Percentiles rank a stretch among this genome's conserved stretches.
Evolutionary conservation across 1,140 invertebrate species (phyloP).

Genomic region (Pogonomyrmex barbatus): DNA sequence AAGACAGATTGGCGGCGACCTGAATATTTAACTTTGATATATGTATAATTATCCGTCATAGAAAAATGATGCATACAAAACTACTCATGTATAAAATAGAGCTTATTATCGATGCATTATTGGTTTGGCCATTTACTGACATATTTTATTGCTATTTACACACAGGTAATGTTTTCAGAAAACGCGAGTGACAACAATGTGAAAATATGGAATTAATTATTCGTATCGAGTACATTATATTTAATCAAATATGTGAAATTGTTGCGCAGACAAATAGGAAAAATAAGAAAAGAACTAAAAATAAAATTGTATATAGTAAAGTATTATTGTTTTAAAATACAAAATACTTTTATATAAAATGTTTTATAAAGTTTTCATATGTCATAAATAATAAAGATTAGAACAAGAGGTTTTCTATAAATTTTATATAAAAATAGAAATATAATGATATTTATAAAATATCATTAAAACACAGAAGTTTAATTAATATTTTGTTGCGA

Average conservation of each 20-base stretch:
- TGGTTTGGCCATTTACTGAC: neutral
- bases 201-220: constrained; percentile 9
- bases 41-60: too few species aligned
- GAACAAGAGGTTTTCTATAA: neutral
- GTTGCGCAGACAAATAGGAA: neutral
- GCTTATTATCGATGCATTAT: neutral
- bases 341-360: neutral
- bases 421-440: neutral
- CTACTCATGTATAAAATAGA: neutral
- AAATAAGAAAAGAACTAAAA: neutral
- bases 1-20: neutral
- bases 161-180: neutral
- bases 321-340: neutral
- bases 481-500: neutral
- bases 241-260: neutral
- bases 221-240: neutral
- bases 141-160: neutral
- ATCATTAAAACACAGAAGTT: neutral
- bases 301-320: neutral
- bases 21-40: neutral
- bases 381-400: neutral
- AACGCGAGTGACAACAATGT: neutral
- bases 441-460: neutral
- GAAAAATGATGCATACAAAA: neutral
- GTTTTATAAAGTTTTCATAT: neutral